Base-by-base conservation (phyloP, 2,888 invertebrate species). In the Anthophora plumipes region DNA sequence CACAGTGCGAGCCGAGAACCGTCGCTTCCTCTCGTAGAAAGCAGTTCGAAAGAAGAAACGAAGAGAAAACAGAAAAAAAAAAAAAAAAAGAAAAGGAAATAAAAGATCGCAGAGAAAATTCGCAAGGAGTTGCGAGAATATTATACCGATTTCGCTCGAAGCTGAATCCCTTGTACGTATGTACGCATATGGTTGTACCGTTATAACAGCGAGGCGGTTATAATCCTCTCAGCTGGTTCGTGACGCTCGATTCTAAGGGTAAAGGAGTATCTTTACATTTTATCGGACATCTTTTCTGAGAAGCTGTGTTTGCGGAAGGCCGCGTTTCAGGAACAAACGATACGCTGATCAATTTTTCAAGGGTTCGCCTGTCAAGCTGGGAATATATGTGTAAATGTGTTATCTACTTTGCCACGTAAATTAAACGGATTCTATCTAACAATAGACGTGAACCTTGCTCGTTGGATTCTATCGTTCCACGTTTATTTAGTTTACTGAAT, bases 161-260 rank as follows among this genome's bases (percentile, higher is more conserved):
- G 76, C 71, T 71, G 69, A 70, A 76, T 75, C 76, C 31, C 75
- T 82, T 80, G 70, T 73, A 78, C 74, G 83, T 80, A 74, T 60
- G 69, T 63, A 77, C 80, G 81, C 84, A 66, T 82, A 84, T 76
- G 78, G 82, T 73, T 79, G 78, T 86, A 86, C 86, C 87, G 86
- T 87, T 87, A 87, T 73, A 80, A 73, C 77, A 73, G 77, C 78
- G 66, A 77, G 80, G 73, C 86, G 69, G 77, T 74, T 82, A 79
- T 86, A 86, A 85, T 85, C 86, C 83, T 81, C 79, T 64, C 87
- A 85, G 87, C 85, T 86, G 85, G 82, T 68, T 83, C 63, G 71
- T 71, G 83, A 85, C 72, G 83, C 82, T 82, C 74, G 72, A 67
- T 82, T 82, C 77, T 48, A 37, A 72, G 54, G 43, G 64, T 66